Conservation (phyloP, 2,888 invertebrate species). For the Molorchus minor region DNA sequence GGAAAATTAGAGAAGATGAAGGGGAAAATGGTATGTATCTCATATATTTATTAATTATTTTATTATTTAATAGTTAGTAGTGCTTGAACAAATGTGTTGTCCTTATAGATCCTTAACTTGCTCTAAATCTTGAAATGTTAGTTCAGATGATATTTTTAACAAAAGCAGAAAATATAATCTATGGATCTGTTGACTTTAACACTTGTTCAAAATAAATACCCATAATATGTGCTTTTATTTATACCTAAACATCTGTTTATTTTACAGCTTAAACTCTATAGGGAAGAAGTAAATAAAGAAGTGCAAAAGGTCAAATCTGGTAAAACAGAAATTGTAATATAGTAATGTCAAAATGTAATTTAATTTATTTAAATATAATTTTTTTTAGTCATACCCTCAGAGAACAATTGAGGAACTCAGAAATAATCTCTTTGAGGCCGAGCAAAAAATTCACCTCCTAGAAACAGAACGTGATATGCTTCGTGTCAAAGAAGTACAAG, state of each 20-base stretch:
- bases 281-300: constrained; percentile 71
- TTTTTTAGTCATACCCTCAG: constrained; percentile 48
- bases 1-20: constrained; percentile 82
- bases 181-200: too few relatives aligned
- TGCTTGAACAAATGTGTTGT: too few relatives aligned
- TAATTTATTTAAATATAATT: constrained; percentile 7
- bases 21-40: constrained; percentile 77
- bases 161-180: too few relatives aligned
- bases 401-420: constrained; percentile 46
- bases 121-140: too few relatives aligned
- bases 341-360: not conserved
- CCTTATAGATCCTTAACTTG: too few relatives aligned
- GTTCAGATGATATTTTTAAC: too few relatives aligned
- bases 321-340: constrained; percentile 65
- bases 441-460: constrained; percentile 46
- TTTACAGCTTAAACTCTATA: constrained; percentile 69
- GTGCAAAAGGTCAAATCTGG: constrained; percentile 66
- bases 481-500: constrained; percentile 28
- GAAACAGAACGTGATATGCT: constrained; percentile 45
- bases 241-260: too few relatives aligned
- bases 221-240: too few relatives aligned
- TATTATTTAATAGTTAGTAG: too few relatives aligned
- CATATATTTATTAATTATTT: constrained; percentile 10
- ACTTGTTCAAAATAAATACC: too few relatives aligned
- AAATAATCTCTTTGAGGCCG: constrained; percentile 47